Evolutionary conservation across 2,113 vertebrate genomes (phyloP).

Genomic region (Scartelaos histophorus): DNA sequence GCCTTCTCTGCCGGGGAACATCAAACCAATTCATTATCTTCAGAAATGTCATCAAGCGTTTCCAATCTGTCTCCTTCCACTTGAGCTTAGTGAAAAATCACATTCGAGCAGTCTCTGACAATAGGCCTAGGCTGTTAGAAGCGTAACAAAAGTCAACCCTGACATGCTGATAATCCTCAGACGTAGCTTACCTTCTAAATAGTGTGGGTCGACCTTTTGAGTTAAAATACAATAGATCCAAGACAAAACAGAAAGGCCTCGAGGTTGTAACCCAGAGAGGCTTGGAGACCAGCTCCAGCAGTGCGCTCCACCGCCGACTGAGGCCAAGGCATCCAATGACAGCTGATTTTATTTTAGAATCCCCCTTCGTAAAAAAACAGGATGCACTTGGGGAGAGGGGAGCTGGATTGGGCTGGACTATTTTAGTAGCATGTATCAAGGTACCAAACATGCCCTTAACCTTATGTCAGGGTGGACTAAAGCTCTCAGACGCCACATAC

Average conservation of each 20-base stretch:
- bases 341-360: conserved; percentile 88
- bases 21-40: conserved; percentile 37
- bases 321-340: conserved; percentile 74
- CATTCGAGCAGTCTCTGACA: conserved; percentile 15
- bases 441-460: conserved; percentile 79
- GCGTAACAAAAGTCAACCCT: conserved; percentile 9
- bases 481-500: conserved; percentile 38
- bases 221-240: conserved; percentile 47
- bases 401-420: conserved; percentile 65
- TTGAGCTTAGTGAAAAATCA: conserved; percentile 21
- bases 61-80: conserved; percentile 43
- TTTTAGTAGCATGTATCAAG: conserved; percentile 81
- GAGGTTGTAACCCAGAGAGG: too few species aligned
- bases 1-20: conserved; percentile 5
- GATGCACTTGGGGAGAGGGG: conserved; percentile 51
- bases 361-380: conserved; percentile 60
- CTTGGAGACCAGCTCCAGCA: conserved; percentile 88
- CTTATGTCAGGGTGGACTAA: conserved; percentile 75
- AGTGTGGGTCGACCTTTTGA: neutral
- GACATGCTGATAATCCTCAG: conserved; percentile 12
- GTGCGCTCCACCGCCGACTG: conserved; percentile 63
- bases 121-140: neutral
- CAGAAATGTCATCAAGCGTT: conserved; percentile 29
- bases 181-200: conserved; percentile 49
- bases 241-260: conserved; percentile 11